Conservation (phyloP, 2,797 vertebrate species). For the Podarcis lilfordi region DNA sequence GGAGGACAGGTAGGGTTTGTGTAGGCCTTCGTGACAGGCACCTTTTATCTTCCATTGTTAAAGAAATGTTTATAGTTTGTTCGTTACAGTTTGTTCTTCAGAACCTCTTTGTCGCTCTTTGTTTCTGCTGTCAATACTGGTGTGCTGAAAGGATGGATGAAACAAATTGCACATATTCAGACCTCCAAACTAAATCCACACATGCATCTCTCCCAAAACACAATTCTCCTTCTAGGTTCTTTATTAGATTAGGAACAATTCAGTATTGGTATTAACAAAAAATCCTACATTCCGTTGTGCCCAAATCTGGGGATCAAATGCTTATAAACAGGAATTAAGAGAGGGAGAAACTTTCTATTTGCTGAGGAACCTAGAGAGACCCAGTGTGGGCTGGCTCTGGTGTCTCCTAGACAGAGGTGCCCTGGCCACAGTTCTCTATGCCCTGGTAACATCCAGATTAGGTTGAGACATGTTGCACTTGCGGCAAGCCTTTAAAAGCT, state of each 20-base stretch:
- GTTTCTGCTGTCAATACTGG: neutral
- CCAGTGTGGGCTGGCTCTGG: neutral
- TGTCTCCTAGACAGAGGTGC: neutral
- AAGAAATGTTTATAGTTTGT: neutral
- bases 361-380: neutral
- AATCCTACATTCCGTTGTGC: slow-evolving; percentile 1
- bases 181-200: neutral
- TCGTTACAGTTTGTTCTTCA: slow-evolving; percentile 3
- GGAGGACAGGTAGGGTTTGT: too few relatives aligned
- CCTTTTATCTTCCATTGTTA: neutral
- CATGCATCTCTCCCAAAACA: neutral
- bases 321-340: slow-evolving; percentile 5
- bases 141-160: neutral
- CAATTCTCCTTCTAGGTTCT: neutral
- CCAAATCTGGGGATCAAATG: slow-evolving; percentile 17
- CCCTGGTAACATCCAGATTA: neutral
- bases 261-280: slow-evolving; percentile 4
- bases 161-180: slow-evolving; percentile 14
- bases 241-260: slow-evolving; percentile 17
- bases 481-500: neutral
- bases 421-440: neutral
- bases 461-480: neutral
- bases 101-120: neutral
- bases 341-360: neutral
- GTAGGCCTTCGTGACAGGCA: too few relatives aligned